Evolutionary conservation across 2,113 vertebrate genomes (phyloP).

Genomic region (Cricetomys ansorgei): DNA sequence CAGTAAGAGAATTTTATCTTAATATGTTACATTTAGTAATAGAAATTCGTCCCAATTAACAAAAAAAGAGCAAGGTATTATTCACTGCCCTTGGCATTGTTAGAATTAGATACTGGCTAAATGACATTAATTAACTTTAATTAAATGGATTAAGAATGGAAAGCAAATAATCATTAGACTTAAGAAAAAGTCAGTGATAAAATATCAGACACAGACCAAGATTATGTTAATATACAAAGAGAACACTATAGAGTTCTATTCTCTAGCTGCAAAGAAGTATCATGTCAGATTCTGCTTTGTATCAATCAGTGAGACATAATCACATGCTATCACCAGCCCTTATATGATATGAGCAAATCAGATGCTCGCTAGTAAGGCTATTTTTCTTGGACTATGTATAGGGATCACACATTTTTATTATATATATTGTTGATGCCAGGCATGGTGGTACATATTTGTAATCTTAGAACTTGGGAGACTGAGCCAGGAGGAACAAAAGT

Average conservation of each 20-base stretch:
- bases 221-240: neutral
- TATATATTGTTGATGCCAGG: neutral
- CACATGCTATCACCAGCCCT: neutral
- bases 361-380: neutral
- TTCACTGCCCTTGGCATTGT: neutral
- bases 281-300: neutral
- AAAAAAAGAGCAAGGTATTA: neutral
- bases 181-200: neutral
- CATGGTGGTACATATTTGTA: neutral
- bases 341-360: neutral
- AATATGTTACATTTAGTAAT: neutral
- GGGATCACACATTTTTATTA: neutral
- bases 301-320: neutral
- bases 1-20: neutral
- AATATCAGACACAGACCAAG: neutral
- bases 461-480: neutral
- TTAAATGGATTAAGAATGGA: slow-evolving; percentile 14
- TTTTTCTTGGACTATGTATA: neutral
- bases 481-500: neutral
- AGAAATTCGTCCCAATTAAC: neutral
- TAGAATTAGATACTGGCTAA: slow-evolving; percentile 35
- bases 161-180: neutral
- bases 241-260: neutral
- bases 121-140: slow-evolving; percentile 60
- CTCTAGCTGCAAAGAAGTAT: neutral